Base-by-base conservation (phyloP, 2,888 invertebrate genomes). In the Ophion obscuratus region DNA sequence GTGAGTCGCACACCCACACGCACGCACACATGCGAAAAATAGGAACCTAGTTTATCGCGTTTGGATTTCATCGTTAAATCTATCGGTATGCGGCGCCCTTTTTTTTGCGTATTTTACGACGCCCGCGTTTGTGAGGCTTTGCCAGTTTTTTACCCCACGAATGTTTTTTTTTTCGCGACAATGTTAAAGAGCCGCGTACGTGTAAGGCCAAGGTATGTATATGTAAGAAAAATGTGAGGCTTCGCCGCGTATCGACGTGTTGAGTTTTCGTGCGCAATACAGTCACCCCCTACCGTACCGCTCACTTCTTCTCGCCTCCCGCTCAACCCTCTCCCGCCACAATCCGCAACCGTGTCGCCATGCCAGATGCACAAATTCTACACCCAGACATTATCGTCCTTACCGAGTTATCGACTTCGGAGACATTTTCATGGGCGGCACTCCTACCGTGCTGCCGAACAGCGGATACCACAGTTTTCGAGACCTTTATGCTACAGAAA, bases 351-450 rank as follows among this genome's bases (percentile, higher is more conserved):
- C 47, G 20, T 36, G 68, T 62, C 24, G 20, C 64, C 44, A 57
- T 36, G 9, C 44, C 59, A 24, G 40, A 20, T 24, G 24, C 53
- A 44, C 17, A 44, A 67, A 74, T 3, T 47, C 44, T 14, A 27
- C 36, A 14, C 47, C n/a, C n/a, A 31, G 40, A 20, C 89, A 92
- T 90, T 91, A 92, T 92, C 93, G 87, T 91, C 92, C 87, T 93
- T 93, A 93, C 93, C 92, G 93, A 93, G 93, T 93, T 93, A 93
- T 93, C 93, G 93, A 93, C 93, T 92, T 92, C 91, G 75, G 53
- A 5, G 27, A 76, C 85, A 66, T 70, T 73, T 74, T 79, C 31
- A 36, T 59, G n/a, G 31, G 11, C 82, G 71, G 84, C 81, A 85
- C 75, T 78, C 86, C 78, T 84, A 87, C 31, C 57, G 57, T 14